A percentile compares a stretch with the other conserved stretches of the same genome.
phyloP scores from a whole-genome alignment of 2,797 vertebrate species.

The Acanthornis magna region DNA sequence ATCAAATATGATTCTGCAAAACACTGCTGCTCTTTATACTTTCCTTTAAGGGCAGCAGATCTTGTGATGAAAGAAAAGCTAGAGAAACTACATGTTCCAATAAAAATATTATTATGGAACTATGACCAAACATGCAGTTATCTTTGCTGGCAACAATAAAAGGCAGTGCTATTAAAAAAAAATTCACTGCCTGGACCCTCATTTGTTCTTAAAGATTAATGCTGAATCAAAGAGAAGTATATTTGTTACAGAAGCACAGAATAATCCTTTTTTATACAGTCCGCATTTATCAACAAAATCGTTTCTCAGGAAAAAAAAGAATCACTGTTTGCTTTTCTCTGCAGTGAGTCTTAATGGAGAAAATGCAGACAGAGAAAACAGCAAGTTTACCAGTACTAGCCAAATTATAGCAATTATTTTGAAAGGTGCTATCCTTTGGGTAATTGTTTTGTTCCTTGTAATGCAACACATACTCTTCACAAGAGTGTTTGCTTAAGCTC shows the following conservation, averaged over 20 bases:
- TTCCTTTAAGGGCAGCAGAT: not conserved
- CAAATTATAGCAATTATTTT: not conserved
- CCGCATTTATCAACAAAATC: not conserved
- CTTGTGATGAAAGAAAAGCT: not conserved
- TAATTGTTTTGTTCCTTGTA: not conserved
- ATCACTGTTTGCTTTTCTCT: not conserved
- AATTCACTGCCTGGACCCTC: not conserved
- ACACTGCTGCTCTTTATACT: not conserved
- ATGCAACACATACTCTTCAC: not conserved
- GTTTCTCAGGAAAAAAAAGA: not conserved
- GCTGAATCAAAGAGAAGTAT: not conserved
- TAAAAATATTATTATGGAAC: not conserved
- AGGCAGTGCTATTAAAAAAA: not conserved
- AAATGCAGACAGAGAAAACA: not conserved
- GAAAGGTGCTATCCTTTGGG: not conserved
- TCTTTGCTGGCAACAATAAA: not conserved
- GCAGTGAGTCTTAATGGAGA: not conserved
- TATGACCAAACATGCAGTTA: not conserved
- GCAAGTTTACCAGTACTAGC: not conserved
- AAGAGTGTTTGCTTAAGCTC: not conserved
- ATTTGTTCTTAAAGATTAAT: not conserved
- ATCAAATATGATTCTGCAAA: not conserved
- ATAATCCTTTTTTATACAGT: not conserved
- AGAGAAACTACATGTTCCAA: not conserved
- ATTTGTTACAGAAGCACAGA: not conserved